Evolutionary conservation across 37 sponge, comb jelly and placozoan species (phyloP).

Genomic region (Dysidea cf. avara): DNA sequence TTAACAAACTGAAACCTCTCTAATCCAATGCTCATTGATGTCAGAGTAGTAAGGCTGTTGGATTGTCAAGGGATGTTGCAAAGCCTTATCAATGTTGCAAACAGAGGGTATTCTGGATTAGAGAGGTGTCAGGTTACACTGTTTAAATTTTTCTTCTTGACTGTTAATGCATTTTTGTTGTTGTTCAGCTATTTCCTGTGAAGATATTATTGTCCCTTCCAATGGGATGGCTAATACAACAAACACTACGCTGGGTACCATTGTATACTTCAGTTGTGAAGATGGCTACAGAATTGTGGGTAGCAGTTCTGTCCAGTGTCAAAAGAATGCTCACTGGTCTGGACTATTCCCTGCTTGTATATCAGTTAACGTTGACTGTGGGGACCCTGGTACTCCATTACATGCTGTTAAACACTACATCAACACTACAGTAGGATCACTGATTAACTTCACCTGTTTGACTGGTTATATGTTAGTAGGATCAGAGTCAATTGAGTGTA

Average conservation of each 20-base stretch:
- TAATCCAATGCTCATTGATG: too few relatives aligned
- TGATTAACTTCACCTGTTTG: slow-evolving; percentile 51
- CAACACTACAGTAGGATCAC: slow-evolving; percentile 11
- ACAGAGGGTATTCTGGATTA: too few relatives aligned
- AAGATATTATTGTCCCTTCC: slow-evolving; percentile 8
- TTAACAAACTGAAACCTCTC: background rate
- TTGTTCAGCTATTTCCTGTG: slow-evolving; percentile 55
- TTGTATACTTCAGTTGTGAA: slow-evolving; percentile 47
- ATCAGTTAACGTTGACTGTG: slow-evolving; percentile 38
- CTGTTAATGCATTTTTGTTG: background rate
- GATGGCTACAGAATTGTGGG: slow-evolving; percentile 46
- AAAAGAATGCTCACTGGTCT: slow-evolving; percentile 55
- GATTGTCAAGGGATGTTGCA: too few relatives aligned
- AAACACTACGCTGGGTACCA: slow-evolving; percentile 17
- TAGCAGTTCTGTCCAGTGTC: slow-evolving; percentile 10
- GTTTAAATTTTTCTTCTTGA: background rate
- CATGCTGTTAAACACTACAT: slow-evolving; percentile 36
- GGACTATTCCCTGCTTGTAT: slow-evolving; percentile 40
- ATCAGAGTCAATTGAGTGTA: slow-evolving; percentile 37
- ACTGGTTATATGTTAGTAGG: slow-evolving; percentile 59
- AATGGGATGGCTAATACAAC: slow-evolving; percentile 40
- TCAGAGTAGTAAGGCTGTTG: too few relatives aligned
- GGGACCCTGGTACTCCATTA: slow-evolving; percentile 42
- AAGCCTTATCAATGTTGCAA: too few relatives aligned
- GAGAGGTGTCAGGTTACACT: background rate